phyloP scores from a whole-genome alignment of 2,797 vertebrate genomes.

The Ataeniobius toweri region DNA sequence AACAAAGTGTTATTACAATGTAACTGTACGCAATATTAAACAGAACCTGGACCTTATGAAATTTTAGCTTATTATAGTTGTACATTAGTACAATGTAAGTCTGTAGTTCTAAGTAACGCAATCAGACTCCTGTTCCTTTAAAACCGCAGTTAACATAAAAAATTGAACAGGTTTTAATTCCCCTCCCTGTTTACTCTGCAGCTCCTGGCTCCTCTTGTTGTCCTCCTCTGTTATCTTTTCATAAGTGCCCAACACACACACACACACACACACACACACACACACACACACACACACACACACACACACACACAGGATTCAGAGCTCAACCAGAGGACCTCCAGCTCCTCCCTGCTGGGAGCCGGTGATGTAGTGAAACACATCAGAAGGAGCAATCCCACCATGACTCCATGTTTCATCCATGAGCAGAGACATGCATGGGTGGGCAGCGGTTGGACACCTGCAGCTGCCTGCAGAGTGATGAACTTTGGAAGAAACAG shows the following conservation, averaged over 20 bases:
- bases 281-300: neutral
- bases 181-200: neutral
- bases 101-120: too few species aligned
- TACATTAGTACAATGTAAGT: too few species aligned
- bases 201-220: neutral
- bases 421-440: slow-evolving; percentile 10
- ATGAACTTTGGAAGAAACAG: slow-evolving; percentile 51
- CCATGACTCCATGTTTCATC: slow-evolving; percentile 52
- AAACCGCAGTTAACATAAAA: too few species aligned
- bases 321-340: neutral
- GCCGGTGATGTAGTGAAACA: slow-evolving; percentile 30
- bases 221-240: neutral
- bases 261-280: too few species aligned
- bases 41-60: too few species aligned
- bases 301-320: neutral
- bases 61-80: too few species aligned
- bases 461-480: slow-evolving; percentile 47
- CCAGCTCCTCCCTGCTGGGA: slow-evolving; percentile 8
- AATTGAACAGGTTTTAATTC: too few species aligned
- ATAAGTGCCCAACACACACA: too few species aligned
- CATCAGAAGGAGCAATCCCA: slow-evolving; percentile 56
- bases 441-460: slow-evolving; percentile 24
- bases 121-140: too few species aligned
- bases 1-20: too few species aligned
- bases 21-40: too few species aligned